Evolutionary conservation across 2,797 vertebrate genomes (phyloP), one percentile per base, ranked within the genome.

Genomic region (Labeo calbasu): DNA sequence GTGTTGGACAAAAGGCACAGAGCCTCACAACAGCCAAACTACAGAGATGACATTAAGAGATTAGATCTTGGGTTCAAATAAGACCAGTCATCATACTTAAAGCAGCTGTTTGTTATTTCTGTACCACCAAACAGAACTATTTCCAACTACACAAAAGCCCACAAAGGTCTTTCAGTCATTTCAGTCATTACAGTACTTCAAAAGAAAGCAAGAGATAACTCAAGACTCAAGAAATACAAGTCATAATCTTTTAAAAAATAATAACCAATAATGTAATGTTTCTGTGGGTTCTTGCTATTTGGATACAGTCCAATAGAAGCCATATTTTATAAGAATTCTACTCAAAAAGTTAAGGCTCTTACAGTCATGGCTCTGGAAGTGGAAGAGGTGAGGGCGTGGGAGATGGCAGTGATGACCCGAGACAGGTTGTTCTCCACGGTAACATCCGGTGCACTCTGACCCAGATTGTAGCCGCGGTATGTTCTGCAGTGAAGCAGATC

Each of bases 1-100:
- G 95, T 91, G 21, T 92, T 89, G 28, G 98, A 97, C 17, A 99
- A 92, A 82, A 98, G 96, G 88, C 95, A 97, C 84, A 99, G 89
- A 8, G 97, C 98, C 93, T 99, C 98, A 87, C 97, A 99, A 93
- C 98, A 99, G 81, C 98, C 98, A 91, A 99, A 99, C 98, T 98
- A 87, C 28, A 89, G 19, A 66, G 28, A 71, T 82, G 85, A 53
- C 2, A 77, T 25, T 86, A 36, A 68, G 75, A 57, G 8, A n/a
- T 68, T 19, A 46, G 23, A 55, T 8, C 10, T 40, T 9, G 10
- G 15, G 2, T 48, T 63, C 59, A 32, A 79, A 79, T 79, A 32
- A 79, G 43, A 53, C 65, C 32, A 40, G 15, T 32, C 13, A 53
- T 53, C 32, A 71, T 36, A 71, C 36, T 46, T 8, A 25, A 48